Conservation (phyloP, 1,140 invertebrate genomes). For the Tetramorium alpestre region DNA sequence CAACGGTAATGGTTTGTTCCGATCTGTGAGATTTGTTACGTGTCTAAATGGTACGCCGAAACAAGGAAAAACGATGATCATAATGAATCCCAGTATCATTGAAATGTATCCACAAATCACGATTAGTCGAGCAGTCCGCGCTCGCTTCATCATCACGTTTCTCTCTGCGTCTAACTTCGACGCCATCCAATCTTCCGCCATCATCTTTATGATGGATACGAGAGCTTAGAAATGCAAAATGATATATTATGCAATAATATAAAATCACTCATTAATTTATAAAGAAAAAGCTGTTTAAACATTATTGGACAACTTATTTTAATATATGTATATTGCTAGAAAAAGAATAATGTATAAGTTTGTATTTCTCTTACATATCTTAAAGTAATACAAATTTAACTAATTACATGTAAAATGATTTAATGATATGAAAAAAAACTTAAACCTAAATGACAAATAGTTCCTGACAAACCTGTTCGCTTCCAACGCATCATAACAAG, state of each 20-base stretch:
- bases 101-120: background rate
- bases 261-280: background rate
- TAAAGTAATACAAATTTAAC: too few relatives aligned
- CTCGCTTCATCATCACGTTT: background rate
- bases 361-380: too few relatives aligned
- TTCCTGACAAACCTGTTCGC: background rate
- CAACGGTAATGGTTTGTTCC: background rate
- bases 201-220: background rate
- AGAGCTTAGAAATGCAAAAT: background rate
- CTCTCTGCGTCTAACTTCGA: background rate
- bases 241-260: background rate
- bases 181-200: slow-evolving; percentile 8
- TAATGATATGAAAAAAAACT: too few relatives aligned
- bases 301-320: too few relatives aligned
- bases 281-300: too few relatives aligned
- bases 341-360: too few relatives aligned
- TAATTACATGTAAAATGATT: too few relatives aligned
- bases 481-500: slow-evolving; percentile 28
- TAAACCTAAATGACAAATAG: too few relatives aligned
- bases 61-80: background rate
- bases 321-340: too few relatives aligned
- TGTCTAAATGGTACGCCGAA: background rate
- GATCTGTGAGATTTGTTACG: too few relatives aligned
- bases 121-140: background rate
- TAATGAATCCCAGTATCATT: too few relatives aligned